A percentile compares a stretch with the other conserved stretches of the same genome.
These are phyloP conservation scores for Meleagris gallopavo DNA, from an alignment of 2,113 vertebrate species.

Conservation along the genomic window DNA sequence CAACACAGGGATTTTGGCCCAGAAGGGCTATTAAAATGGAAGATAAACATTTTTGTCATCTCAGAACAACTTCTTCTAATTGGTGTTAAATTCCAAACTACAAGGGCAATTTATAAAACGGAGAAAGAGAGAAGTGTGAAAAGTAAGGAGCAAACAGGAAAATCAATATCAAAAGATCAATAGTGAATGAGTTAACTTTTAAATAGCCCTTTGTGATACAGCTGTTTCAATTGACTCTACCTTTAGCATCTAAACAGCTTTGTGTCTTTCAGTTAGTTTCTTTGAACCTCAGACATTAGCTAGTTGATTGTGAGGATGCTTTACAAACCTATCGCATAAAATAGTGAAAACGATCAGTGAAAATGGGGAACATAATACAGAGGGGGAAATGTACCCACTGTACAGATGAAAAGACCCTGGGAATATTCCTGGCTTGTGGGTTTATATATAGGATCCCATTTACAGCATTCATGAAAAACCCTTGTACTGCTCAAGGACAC, in stretches of 20 bases:
- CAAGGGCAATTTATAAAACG: slow-evolving; percentile 24
- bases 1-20: background rate
- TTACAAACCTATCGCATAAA: slow-evolving; percentile 1
- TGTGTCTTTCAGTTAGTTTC: background rate
- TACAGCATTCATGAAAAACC: background rate
- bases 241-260: slow-evolving; percentile 21
- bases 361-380: background rate
- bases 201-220: slow-evolving; percentile 29
- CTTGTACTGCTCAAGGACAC: slow-evolving; percentile 52
- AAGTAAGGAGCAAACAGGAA: slow-evolving; percentile 23
- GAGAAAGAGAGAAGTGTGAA: slow-evolving; percentile 24
- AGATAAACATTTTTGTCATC: slow-evolving; percentile 30
- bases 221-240: slow-evolving; percentile 28
- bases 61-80: slow-evolving; percentile 53
- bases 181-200: slow-evolving; percentile 45
- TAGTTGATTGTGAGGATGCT: background rate
- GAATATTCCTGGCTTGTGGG: background rate
- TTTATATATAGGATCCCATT: background rate
- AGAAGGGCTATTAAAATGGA: slow-evolving; percentile 6
- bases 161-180: slow-evolving; percentile 25
- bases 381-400: background rate
- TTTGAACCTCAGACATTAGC: background rate
- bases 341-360: background rate
- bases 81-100: slow-evolving; percentile 45
- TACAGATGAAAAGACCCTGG: background rate